phyloP scores from a whole-genome alignment of 2,797 vertebrate genomes.

The Rachycentron canadum region DNA sequence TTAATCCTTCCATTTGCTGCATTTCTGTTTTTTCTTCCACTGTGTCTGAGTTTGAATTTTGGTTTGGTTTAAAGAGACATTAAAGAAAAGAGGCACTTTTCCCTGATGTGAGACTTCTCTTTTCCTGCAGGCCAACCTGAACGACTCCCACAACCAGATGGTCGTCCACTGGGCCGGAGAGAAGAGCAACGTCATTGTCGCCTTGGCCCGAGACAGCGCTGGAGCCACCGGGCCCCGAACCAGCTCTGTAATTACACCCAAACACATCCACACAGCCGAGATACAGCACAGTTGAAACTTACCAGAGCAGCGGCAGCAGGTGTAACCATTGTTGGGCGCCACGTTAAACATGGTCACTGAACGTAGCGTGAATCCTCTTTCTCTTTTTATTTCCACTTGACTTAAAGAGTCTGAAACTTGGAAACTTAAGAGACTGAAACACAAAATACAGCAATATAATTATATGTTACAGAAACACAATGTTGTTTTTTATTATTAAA shows the following conservation, averaged over 20 bases:
- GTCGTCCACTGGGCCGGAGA: constrained; percentile 99
- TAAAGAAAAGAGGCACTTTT: too few species aligned
- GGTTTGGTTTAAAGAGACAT: background rate
- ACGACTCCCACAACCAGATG: constrained; percentile 99
- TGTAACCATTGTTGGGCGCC: constrained; percentile 13
- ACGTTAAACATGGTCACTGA: constrained; percentile 11
- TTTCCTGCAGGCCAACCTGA: constrained; percentile 91
- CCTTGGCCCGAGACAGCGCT: constrained; percentile 94
- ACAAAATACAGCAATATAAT: too few species aligned
- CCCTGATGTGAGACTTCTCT: constrained; percentile 7
- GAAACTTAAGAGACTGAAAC: background rate
- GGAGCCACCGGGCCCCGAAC: constrained; percentile 89
- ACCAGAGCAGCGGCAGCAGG: constrained; percentile 4
- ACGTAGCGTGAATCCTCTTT: background rate
- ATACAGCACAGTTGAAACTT: background rate
- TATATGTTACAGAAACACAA: too few species aligned
- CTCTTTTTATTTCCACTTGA: constrained; percentile 3
- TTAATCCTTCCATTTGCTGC: background rate
- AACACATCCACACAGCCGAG: background rate
- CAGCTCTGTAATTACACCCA: constrained; percentile 90
- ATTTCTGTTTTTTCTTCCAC: background rate
- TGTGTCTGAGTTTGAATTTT: background rate
- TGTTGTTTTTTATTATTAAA: too few species aligned
- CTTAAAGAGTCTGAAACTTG: too few species aligned
- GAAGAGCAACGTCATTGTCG: constrained; percentile 97